phyloP scores from a whole-genome alignment of 37 sponge, comb jelly and placozoan genomes.

The Tethya wilhelma region DNA sequence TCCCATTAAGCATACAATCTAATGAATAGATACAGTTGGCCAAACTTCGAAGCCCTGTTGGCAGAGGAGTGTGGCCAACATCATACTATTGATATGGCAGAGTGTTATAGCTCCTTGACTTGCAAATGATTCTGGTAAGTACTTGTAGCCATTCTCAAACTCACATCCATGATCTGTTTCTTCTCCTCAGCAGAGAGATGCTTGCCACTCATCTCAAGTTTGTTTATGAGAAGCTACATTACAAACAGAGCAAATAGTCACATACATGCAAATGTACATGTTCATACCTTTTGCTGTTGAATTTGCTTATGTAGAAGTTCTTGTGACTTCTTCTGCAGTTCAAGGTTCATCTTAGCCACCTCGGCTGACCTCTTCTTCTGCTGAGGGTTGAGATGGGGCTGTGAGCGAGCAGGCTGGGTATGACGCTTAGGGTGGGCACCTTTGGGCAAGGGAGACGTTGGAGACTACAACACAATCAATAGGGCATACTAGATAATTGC shows the following conservation, averaged over 20 bases:
- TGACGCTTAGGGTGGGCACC: neutral
- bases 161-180: slow-evolving; percentile 67
- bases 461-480: too few species aligned
- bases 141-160: neutral
- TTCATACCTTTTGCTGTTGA: slow-evolving; percentile 77
- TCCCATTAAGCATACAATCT: neutral
- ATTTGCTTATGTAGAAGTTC: slow-evolving; percentile 72
- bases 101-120: too few species aligned
- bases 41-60: too few species aligned
- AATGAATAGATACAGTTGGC: neutral
- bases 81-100: too few species aligned
- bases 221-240: slow-evolving; percentile 70
- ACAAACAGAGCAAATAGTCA: neutral
- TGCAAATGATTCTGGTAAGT: too few species aligned
- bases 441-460: neutral
- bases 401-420: neutral
- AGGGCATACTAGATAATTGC: too few species aligned
- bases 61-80: neutral
- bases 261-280: neutral
- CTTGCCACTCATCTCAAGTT: slow-evolving; percentile 73
- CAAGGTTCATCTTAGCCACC: slow-evolving; percentile 57
- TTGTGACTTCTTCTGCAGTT: slow-evolving; percentile 72
- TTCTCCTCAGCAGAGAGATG: slow-evolving; percentile 65
- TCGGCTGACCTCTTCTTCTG: slow-evolving; percentile 22
- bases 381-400: neutral